These are phyloP conservation scores for Anser brachyrhynchus DNA, from an alignment of 2,113 vertebrate genomes.

Conservation along the genomic window DNA sequence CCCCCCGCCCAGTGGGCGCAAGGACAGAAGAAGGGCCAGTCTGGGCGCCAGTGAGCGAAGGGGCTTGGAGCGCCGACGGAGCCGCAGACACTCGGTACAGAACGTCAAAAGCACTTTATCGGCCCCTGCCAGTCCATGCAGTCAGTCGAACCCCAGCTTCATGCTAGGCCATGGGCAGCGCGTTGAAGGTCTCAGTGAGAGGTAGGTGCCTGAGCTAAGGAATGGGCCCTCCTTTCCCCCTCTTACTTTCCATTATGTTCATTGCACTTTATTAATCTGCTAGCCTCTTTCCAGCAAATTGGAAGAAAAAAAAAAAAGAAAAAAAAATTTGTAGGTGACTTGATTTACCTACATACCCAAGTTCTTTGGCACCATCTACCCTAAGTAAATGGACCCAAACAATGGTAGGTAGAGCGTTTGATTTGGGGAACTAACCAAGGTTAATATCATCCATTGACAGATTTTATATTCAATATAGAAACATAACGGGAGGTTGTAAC, in stretches of 20 bases:
- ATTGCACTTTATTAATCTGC: not conserved
- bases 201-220: constrained; percentile 73
- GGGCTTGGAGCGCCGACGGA: constrained; percentile 89
- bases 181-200: constrained; percentile 85
- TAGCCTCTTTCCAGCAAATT: not conserved
- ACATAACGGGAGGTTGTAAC: not conserved
- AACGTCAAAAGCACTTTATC: constrained; percentile 81
- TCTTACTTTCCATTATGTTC: not conserved
- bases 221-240: not conserved
- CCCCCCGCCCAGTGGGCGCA: constrained; percentile 79
- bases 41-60: constrained; percentile 75
- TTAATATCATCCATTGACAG: not conserved
- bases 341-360: not conserved
- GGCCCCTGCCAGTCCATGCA: constrained; percentile 84
- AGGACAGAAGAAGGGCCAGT: constrained; percentile 88
- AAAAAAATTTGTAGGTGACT: not conserved
- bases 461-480: not conserved
- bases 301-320: not conserved
- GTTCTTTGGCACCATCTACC: not conserved
- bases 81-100: constrained; percentile 92
- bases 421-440: not conserved
- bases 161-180: constrained; percentile 73
- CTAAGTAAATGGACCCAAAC: not conserved
- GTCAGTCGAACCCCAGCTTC: constrained; percentile 68
- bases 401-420: not conserved